Conservation (phyloP, 2,888 invertebrate genomes). For the Oconnorella tubifera region DNA sequence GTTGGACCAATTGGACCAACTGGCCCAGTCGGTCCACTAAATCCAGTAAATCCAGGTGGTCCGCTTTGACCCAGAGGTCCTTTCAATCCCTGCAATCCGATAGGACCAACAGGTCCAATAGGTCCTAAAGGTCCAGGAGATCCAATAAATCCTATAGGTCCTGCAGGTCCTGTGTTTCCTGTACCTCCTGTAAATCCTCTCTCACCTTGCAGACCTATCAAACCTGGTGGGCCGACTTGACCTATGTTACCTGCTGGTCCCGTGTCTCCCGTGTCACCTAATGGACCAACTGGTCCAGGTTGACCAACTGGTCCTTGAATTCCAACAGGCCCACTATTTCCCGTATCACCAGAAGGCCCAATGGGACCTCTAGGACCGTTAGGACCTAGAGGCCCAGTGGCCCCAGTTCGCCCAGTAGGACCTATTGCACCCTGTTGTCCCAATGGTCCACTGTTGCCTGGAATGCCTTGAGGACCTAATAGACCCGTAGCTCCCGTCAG, state of each 20-base stretch:
- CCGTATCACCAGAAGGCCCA: constrained; percentile 1
- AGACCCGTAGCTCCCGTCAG: constrained; percentile 1
- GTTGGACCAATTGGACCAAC: constrained; percentile 10
- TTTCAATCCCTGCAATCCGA: constrained; percentile 17
- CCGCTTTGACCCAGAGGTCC: constrained; percentile 17
- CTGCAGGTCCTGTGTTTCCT: constrained; percentile 10
- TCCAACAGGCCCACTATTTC: constrained; percentile 39
- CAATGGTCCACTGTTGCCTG: constrained; percentile 22
- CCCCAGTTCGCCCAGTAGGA: constrained; percentile 18
- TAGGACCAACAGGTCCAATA: constrained; percentile 17
- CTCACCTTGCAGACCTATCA: constrained; percentile 12
- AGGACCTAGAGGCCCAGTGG: constrained; percentile 26
- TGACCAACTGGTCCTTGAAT: constrained; percentile 36
- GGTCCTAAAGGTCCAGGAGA: constrained; percentile 20
- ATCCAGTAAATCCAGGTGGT: constrained; percentile 16
- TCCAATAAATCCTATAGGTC: constrained; percentile 7
- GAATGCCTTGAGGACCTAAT: constrained; percentile 11
- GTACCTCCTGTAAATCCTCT: constrained; percentile 16
- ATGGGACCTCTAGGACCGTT: constrained; percentile 15
- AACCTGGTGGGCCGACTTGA: constrained; percentile 12
- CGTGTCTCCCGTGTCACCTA: constrained; percentile 17
- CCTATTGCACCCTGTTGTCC: constrained; percentile 24
- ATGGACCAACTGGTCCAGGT: constrained; percentile 11
- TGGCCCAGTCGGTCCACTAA: constrained; percentile 13
- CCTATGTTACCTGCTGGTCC: constrained; percentile 26